Percentiles rank a stretch among this genome's conserved stretches.
These are phyloP conservation scores for Amblyraja radiata DNA, from an alignment of 2,797 vertebrate genomes.

Conservation along the genomic window DNA sequence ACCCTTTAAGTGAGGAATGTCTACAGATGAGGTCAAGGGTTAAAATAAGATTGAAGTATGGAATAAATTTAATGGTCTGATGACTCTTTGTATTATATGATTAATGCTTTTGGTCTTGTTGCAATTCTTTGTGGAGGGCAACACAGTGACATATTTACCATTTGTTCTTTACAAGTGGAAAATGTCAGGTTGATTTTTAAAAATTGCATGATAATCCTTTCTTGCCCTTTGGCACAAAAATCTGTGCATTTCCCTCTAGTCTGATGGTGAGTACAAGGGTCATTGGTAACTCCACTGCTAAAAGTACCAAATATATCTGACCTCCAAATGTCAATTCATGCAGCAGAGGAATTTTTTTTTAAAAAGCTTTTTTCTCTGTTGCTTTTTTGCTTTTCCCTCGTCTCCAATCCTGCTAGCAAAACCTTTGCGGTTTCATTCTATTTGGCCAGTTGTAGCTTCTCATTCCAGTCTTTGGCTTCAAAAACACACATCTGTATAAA, in stretches of 20 bases:
- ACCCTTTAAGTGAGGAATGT: not conserved
- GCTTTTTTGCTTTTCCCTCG: not conserved
- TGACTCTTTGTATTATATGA: not conserved
- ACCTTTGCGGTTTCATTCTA: not conserved
- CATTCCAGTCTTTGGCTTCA: not conserved
- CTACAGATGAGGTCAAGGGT: not conserved
- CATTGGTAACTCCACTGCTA: not conserved
- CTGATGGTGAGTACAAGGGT: not conserved
- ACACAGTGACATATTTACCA: not conserved
- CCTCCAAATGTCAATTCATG: not conserved
- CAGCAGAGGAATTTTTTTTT: not conserved
- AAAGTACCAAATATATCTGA: not conserved
- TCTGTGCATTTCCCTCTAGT: not conserved
- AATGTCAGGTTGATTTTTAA: slow-evolving; percentile 1
- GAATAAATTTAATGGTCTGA: slow-evolving; percentile 1
- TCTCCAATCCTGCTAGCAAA: not conserved
- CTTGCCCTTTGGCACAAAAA: not conserved
- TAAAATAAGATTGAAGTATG: slow-evolving; percentile 6
- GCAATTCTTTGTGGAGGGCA: not conserved
- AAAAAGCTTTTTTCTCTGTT: not conserved
- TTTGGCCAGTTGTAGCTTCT: not conserved
- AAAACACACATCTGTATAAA: not conserved
- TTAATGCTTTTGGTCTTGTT: not conserved
- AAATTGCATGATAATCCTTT: not conserved
- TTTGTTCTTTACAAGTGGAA: not conserved